Evolutionary conservation across 2,113 vertebrate species (phyloP).

Genomic region (Platichthys stellatus): DNA sequence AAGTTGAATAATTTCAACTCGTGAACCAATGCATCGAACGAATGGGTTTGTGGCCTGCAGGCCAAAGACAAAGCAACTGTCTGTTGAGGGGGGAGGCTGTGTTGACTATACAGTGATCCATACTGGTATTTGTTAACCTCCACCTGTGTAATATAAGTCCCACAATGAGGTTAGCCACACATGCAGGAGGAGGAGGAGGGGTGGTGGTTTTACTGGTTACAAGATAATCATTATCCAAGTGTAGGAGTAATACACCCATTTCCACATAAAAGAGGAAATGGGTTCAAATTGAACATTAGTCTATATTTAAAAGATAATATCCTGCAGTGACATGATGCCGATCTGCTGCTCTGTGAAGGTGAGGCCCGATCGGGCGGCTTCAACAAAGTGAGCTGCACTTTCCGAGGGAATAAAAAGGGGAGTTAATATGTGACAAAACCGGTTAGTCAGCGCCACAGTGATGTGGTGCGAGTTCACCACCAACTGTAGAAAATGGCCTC

Average conservation of each 20-base stretch:
- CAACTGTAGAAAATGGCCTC: background rate
- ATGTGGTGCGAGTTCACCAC: background rate
- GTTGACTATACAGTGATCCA: constrained; percentile 50
- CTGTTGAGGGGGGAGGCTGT: background rate
- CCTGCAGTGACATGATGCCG: background rate
- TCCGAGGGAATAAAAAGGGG: background rate
- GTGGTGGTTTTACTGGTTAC: background rate
- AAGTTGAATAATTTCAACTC: background rate
- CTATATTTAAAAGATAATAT: background rate
- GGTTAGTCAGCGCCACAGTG: constrained; percentile 25
- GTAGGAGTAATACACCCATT: no score
- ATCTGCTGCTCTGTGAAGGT: background rate
- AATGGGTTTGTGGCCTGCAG: background rate
- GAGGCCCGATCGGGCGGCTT: background rate
- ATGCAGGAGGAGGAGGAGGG: background rate
- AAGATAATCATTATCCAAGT: constrained; percentile 51
- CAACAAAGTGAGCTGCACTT: background rate
- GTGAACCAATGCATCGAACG: background rate
- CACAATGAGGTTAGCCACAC: background rate
- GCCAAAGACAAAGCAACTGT: constrained; percentile 1
- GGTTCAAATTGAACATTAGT: background rate
- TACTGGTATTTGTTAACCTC: constrained; percentile 49
- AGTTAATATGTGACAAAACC: constrained; percentile 64
- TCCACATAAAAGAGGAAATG: no score
- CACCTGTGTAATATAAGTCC: constrained; percentile 9